Percentiles rank a stretch among this genome's conserved stretches.
These are phyloP conservation scores for Ichneumoninae sp. DNA, from an alignment of 2,888 invertebrate species.

Conservation along the genomic window DNA sequence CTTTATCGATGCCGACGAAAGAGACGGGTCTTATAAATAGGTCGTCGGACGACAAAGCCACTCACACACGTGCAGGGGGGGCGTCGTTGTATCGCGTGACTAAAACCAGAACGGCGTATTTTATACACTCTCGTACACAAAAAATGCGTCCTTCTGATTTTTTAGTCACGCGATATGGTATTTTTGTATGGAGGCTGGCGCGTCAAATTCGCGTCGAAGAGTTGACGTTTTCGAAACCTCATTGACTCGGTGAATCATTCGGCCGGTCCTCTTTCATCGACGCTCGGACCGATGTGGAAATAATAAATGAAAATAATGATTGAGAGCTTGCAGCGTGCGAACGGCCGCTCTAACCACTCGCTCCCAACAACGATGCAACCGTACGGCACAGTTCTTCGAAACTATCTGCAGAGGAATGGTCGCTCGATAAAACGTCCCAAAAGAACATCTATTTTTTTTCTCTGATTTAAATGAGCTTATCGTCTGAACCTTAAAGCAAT, in stretches of 20 bases:
- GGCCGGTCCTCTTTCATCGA: constrained; percentile 29
- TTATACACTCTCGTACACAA: neutral
- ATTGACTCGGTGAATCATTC: constrained; percentile 47
- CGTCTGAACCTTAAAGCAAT: no score
- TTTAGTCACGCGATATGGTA: constrained; percentile 11
- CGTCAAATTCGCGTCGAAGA: constrained; percentile 45
- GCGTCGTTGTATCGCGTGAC: no score
- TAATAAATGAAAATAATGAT: neutral
- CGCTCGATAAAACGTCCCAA: no score
- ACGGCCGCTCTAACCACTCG: neutral
- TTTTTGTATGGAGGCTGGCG: constrained; percentile 31
- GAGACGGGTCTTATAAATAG: constrained; percentile 52
- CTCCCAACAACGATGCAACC: neutral
- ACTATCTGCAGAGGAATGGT: no score
- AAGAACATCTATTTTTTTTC: no score
- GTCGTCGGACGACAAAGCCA: constrained; percentile 36
- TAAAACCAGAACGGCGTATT: no score
- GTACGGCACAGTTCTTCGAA: no score
- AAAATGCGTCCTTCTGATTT: no score
- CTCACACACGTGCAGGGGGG: neutral
- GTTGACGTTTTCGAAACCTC: constrained; percentile 54
- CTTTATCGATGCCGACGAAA: constrained; percentile 54
- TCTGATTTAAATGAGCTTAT: no score
- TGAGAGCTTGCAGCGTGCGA: neutral
- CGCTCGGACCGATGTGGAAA: constrained; percentile 19